Evolutionary conservation across 2,888 invertebrate genomes (phyloP), one percentile per base, ranked within the genome.

Genomic region (Pyrrhopygopsis socrates): DNA sequence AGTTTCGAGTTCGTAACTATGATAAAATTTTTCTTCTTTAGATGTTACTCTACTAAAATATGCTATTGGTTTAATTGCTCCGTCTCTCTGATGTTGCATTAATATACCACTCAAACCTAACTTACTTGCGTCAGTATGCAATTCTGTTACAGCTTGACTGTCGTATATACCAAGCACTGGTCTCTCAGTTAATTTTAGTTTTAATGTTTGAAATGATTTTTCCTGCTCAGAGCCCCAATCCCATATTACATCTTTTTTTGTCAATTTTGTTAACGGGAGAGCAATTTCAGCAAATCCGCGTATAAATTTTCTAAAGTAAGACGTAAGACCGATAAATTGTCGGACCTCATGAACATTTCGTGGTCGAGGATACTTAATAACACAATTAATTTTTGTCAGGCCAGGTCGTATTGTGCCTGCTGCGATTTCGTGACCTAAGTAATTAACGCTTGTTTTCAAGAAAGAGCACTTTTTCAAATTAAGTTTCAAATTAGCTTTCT

Each of bases 101-200:
- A 79, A 27, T 22, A 78, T 70, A 1, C 58, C 70, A 18, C 78
- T 41, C 41, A 79, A 94, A 93, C 95, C 95, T 2, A 89, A n/a
- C 22, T 92, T 82, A 78, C 95, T 63, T 95, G n/a, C n/a, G n/a
- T n/a, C n/a, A n/a, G n/a, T n/a, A n/a, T n/a, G n/a, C n/a, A n/a
- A n/a, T n/a, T n/a, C 94, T 0, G 91, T 93, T 38, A 84, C 77
- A 95, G 77, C 8, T 74, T 34, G 5, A 75, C 34, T 94, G 92
- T 30, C 87, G 89, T 79, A 83, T 34, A 83, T 83, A 34, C 30
- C 22, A 79, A 90, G 90, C 84, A 93, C 5, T 86, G 86, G 58
- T 89, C 90, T 27, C 90, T 90, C 60, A 30, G 11, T 45, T n/a
- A 79, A 60, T n/a, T 18, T 11, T 1, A 18, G 1, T 45, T 79